A percentile compares a stretch with the other conserved stretches of the same genome.
These are phyloP conservation scores for Campoplex capitator DNA, from an alignment of 2,888 invertebrate genomes.

Conservation along the genomic window DNA sequence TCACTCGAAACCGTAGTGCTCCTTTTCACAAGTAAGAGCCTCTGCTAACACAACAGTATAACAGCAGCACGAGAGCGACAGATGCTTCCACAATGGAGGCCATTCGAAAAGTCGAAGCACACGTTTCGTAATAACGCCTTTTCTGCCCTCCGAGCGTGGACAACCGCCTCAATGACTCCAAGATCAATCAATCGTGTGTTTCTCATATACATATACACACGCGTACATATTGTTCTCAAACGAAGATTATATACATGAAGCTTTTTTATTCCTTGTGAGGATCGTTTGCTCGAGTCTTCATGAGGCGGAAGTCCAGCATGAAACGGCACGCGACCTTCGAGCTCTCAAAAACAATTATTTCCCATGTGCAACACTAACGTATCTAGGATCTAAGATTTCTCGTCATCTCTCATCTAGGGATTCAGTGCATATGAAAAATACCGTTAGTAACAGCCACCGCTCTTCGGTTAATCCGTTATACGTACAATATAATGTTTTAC, in stretches of 20 bases:
- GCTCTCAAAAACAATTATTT: constrained; percentile 41
- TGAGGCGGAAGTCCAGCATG: constrained; percentile 45
- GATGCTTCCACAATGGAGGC: constrained; percentile 78
- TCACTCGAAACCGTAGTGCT: constrained; percentile 52
- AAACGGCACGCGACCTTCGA: constrained; percentile 69
- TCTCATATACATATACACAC: constrained; percentile 9
- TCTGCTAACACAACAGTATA: constrained; percentile 34
- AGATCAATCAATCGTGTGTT: constrained; percentile 63
- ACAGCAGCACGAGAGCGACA: constrained; percentile 71
- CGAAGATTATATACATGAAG: constrained; percentile 3
- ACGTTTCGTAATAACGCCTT: constrained; percentile 62
- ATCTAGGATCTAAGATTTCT: constrained; percentile 54
- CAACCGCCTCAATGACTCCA: constrained; percentile 69
- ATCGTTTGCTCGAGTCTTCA: constrained; percentile 21
- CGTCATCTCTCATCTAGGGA: constrained; percentile 29
- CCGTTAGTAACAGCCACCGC: background rate
- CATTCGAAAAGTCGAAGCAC: constrained; percentile 62
- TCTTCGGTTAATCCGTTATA: background rate
- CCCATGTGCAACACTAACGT: constrained; percentile 20
- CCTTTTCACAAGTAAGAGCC: constrained; percentile 48
- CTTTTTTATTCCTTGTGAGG: constrained; percentile 7
- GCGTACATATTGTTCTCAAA: background rate
- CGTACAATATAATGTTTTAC: background rate
- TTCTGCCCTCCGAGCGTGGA: constrained; percentile 40
- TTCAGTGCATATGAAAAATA: background rate